Evolutionary conservation across 2,888 invertebrate genomes (phyloP), one percentile per base, ranked within the genome.

Genomic region (Ophion ellenae): DNA sequence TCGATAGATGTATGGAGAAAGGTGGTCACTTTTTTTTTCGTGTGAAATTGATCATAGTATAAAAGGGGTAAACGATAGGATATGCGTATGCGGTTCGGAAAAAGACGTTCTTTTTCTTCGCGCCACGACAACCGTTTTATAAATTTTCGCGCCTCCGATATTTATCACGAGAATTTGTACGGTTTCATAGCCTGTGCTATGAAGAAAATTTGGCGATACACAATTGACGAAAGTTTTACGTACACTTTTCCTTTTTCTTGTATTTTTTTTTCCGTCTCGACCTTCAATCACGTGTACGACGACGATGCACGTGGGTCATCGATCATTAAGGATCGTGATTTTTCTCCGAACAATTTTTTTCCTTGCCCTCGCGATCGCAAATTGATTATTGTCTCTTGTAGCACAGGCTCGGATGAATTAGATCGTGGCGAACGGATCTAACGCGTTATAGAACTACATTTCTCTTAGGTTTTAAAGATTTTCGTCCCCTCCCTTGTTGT

Each of bases 361-460:
- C 66, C 76, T 80, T 83, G 78, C 70, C 75, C 66, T 17, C 28
- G 59, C 53, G n/a, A 32, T 69, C n/a, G n/a, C 53, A 14, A 14
- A 53, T 53, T 74, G 73, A 45, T 53, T 66, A 32, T 76, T 76
- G 64, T 20, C 40, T 75, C 81, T 85, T 67, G 76, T 17, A 63
- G 84, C 83, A 81, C 83, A 81, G 73, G 75, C 78, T 83, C n/a
- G 9, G n/a, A 80, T 64, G 64, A 59, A 81, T 36, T 82, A 75
- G 81, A 77, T 78, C 53, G 17, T 77, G 66, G 53, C 67, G 80
- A 40, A 69, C 73, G 85, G 75, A 70, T 81, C 81, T 61, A 86
- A 78, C 66, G 75, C 88, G 88, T 90, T 78, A 32, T 53, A 57
- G 59, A 90, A 91, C 90, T 90, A 88, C 89, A 90, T 91, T 90